Conservation (phyloP, 2,888 invertebrate genomes). For the Acanthosepion lycidas region DNA sequence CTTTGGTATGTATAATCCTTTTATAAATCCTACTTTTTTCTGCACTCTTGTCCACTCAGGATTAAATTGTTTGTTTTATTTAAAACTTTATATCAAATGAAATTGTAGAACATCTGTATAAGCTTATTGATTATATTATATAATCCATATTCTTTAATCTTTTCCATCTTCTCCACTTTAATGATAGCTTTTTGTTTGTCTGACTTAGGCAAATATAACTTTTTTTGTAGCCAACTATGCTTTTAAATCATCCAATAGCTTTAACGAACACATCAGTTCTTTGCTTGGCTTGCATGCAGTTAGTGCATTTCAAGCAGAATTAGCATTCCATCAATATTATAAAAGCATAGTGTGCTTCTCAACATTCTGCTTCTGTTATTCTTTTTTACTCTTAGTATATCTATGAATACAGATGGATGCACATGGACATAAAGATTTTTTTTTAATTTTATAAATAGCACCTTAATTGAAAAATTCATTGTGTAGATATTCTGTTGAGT, state of each 20-base stretch:
- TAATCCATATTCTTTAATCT: not conserved
- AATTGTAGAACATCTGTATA: not conserved
- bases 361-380: not conserved
- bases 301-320: not conserved
- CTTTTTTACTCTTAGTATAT: not conserved
- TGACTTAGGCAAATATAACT: not conserved
- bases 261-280: not conserved
- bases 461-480: not conserved
- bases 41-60: not conserved
- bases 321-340: not conserved
- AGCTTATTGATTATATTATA: not conserved
- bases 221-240: not conserved
- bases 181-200: not conserved
- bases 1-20: not conserved
- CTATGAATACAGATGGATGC: not conserved
- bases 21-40: not conserved
- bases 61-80: not conserved
- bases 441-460: not conserved
- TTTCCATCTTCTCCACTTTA: not conserved
- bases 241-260: not conserved
- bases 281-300: not conserved
- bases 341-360: not conserved
- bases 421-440: not conserved
- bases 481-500: no score
- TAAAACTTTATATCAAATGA: not conserved